Evolutionary conservation across 2,113 vertebrate genomes (phyloP).

Genomic region (Oceanites oceanicus): DNA sequence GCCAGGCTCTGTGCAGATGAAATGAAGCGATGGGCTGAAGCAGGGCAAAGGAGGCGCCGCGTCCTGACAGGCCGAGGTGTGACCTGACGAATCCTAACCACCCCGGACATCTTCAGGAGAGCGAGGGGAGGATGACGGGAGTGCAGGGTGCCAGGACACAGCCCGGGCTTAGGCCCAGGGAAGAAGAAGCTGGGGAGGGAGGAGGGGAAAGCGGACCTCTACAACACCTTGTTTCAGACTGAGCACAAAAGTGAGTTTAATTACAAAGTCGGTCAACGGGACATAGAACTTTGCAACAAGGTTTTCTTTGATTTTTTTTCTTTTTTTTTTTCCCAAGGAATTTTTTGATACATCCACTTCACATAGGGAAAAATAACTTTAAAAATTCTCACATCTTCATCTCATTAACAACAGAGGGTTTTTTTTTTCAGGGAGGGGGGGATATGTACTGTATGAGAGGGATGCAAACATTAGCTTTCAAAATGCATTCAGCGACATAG

Average conservation of each 20-base stretch:
- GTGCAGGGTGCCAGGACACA: background rate
- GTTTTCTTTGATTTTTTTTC: background rate
- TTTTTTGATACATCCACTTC: background rate
- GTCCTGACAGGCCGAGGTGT: conserved; percentile 83
- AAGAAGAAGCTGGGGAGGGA: background rate
- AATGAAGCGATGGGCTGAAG: conserved; percentile 73
- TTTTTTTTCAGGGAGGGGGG: rapidly evolving
- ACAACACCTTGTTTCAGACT: conserved; percentile 28
- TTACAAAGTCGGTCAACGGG: background rate
- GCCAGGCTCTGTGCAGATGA: conserved; percentile 66
- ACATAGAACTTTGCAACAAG: background rate
- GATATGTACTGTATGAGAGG: background rate
- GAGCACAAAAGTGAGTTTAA: background rate
- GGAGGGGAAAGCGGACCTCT: background rate
- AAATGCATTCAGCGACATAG: background rate
- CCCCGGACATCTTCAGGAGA: conserved; percentile 70
- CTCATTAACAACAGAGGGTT: background rate
- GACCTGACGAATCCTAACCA: conserved; percentile 81
- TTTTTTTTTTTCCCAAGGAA: background rate
- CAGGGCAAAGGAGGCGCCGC: conserved; percentile 75
- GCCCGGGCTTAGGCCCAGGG: background rate
- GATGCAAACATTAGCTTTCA: background rate
- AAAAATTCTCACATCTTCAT: background rate
- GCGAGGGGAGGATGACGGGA: background rate
- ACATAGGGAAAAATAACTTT: background rate